phyloP scores from a whole-genome alignment of 2,797 vertebrate genomes.

The Columba guinea region DNA sequence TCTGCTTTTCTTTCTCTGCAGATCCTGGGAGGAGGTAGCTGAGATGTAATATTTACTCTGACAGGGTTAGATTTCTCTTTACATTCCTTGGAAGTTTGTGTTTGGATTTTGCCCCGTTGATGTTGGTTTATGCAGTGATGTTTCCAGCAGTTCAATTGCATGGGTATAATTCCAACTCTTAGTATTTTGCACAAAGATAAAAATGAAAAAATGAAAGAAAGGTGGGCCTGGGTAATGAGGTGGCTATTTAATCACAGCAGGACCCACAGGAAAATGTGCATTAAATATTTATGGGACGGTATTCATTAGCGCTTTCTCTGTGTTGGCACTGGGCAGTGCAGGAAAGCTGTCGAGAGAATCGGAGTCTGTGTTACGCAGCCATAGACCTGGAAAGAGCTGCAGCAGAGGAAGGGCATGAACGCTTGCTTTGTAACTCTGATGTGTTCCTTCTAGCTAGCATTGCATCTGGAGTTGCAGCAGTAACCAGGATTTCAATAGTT shows the following conservation, averaged over 20 bases:
- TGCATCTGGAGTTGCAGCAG: neutral
- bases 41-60: neutral
- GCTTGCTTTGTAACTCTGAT: neutral
- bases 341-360: slow-evolving; percentile 18
- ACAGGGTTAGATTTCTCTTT: slow-evolving; percentile 1
- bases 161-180: neutral
- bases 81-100: neutral
- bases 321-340: slow-evolving; percentile 32
- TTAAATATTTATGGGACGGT: slow-evolving; percentile 70
- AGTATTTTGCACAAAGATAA: neutral
- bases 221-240: slow-evolving; percentile 55
- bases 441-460: neutral
- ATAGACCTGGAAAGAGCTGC: neutral
- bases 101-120: neutral
- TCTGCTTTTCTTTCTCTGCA: slow-evolving; percentile 1
- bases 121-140: neutral
- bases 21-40: neutral
- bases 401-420: neutral
- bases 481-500: neutral
- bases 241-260: slow-evolving; percentile 55
- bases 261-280: slow-evolving; percentile 29
- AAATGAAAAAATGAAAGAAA: slow-evolving; percentile 19
- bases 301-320: slow-evolving; percentile 53
- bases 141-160: neutral
- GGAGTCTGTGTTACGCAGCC: neutral